Conservation (phyloP, 2,888 invertebrate genomes). For the Latrodectus elegans region DNA sequence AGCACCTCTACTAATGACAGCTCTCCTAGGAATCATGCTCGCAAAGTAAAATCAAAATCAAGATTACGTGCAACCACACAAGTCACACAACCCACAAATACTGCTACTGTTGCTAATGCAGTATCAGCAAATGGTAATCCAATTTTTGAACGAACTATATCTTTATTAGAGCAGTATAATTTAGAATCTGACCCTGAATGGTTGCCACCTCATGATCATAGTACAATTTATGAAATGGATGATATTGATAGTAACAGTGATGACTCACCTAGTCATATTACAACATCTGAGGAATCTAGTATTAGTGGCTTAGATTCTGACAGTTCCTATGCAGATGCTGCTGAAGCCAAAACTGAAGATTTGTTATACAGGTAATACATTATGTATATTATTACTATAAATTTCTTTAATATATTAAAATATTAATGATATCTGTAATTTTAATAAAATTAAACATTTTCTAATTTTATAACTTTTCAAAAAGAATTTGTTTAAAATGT, state of each 20-base stretch:
- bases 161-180: conserved; percentile 44
- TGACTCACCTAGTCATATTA: not conserved
- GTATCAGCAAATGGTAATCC: not conserved
- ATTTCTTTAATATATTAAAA: too few relatives aligned
- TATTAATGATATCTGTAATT: too few relatives aligned
- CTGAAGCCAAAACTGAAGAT: not conserved
- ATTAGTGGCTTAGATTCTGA: conserved; percentile 16
- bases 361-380: not conserved
- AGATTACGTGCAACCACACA: not conserved
- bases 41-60: not conserved
- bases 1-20: not conserved
- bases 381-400: not conserved
- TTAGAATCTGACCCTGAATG: conserved; percentile 58
- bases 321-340: conserved; percentile 2
- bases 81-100: not conserved
- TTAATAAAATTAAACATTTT: too few relatives aligned
- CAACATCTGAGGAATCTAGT: conserved; percentile 12
- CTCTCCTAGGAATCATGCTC: not conserved
- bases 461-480: too few relatives aligned
- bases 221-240: conserved; percentile 4
- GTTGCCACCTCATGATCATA: not conserved
- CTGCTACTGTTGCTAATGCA: not conserved
- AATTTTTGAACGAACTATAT: conserved; percentile 36
- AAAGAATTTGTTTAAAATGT: too few relatives aligned
- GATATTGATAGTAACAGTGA: not conserved